Percentiles rank a stretch among this genome's conserved stretches.
phyloP scores from a whole-genome alignment of 2,113 vertebrate species.

The Corynorhinus townsendii region DNA sequence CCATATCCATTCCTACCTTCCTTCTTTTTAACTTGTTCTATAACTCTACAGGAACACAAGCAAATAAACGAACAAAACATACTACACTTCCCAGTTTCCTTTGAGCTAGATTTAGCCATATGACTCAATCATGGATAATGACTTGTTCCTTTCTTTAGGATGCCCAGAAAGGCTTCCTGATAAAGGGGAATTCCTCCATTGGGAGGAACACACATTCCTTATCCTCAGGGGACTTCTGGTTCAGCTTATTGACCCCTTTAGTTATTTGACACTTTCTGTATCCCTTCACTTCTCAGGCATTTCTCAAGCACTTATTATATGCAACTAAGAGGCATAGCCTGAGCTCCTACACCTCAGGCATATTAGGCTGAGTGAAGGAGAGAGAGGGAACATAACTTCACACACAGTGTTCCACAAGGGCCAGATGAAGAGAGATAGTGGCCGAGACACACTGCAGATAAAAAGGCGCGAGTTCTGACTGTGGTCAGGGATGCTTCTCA shows the following conservation, averaged over 20 bases:
- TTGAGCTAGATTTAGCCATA: neutral
- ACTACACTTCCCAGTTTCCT: neutral
- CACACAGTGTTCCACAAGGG: accelerated
- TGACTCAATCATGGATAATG: neutral
- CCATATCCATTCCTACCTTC: too few relatives aligned
- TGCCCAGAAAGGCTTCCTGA: neutral
- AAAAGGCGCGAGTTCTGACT: neutral
- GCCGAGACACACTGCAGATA: neutral
- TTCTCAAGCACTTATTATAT: neutral
- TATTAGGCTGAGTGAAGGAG: neutral
- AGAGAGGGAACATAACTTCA: neutral
- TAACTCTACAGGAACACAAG: neutral
- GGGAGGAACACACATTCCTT: neutral
- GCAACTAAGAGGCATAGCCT: neutral
- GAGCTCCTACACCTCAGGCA: too few relatives aligned
- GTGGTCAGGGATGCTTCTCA: neutral
- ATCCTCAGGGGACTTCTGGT: neutral
- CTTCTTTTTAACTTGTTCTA: neutral
- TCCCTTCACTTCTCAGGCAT: neutral
- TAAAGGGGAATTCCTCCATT: neutral
- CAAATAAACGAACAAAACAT: too few relatives aligned
- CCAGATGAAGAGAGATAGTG: neutral
- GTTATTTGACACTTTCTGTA: neutral
- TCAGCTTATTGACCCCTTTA: neutral
- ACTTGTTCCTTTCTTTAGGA: neutral